Percentiles rank a stretch among this genome's conserved stretches.
Conservation (phyloP, 2,888 invertebrate genomes). For the Acanthosepion esculentum region DNA sequence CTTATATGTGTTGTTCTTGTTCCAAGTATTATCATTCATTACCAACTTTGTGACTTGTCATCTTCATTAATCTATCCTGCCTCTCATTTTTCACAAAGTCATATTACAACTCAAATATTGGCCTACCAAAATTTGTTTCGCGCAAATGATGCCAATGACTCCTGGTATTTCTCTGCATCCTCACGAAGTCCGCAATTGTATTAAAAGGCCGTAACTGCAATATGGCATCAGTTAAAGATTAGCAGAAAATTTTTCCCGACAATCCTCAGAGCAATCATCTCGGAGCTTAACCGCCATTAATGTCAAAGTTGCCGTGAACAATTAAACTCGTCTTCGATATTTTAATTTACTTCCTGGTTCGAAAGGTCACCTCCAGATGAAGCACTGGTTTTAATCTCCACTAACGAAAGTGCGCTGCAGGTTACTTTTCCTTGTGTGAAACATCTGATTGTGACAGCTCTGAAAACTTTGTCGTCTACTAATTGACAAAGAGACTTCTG, state of each 20-base stretch:
- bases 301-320: conserved; percentile 33
- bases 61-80: no score
- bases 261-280: not conserved
- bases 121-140: not conserved
- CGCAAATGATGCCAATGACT: not conserved
- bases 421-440: not conserved
- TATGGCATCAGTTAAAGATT: not conserved
- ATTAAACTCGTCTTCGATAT: conserved; percentile 33
- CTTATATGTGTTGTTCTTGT: no score
- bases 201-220: not conserved
- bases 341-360: conserved; percentile 33
- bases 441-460: conserved; percentile 4
- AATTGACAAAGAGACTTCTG: conserved; percentile 4
- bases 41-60: no score
- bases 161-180: not conserved
- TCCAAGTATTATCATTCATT: no score
- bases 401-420: not conserved
- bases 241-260: not conserved
- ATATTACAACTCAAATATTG: not conserved
- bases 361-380: conserved; percentile 33
- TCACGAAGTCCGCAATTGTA: not conserved
- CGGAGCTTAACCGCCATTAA: not conserved
- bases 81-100: no score
- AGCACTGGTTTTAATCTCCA: not conserved
- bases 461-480: not conserved